These are phyloP conservation scores for Nothocercus nigrocapillus DNA, from an alignment of 2,113 vertebrate species.

Conservation along the genomic window DNA sequence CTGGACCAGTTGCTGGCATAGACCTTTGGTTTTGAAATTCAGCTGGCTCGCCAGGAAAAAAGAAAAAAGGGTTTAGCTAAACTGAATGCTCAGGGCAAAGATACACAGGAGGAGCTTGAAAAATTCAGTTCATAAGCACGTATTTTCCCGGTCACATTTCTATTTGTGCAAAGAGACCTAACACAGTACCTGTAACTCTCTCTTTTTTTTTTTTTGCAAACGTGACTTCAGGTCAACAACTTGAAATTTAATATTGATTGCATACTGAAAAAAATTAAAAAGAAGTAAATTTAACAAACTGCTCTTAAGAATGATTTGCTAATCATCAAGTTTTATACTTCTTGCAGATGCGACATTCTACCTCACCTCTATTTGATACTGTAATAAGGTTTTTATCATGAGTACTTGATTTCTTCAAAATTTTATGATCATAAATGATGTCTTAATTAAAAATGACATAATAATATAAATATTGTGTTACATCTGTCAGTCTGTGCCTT, in stretches of 20 bases:
- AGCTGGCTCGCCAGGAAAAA: not conserved
- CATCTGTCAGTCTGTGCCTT: not conserved
- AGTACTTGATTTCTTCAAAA: not conserved
- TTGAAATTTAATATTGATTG: not conserved
- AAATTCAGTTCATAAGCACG: not conserved
- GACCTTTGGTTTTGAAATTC: not conserved
- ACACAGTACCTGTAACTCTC: not conserved
- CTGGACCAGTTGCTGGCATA: not conserved
- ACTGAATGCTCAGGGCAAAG: not conserved
- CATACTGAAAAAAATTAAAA: not conserved
- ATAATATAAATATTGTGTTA: not conserved
- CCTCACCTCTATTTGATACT: not conserved
- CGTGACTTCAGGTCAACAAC: not conserved
- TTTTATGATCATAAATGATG: not conserved
- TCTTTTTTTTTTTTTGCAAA: not conserved
- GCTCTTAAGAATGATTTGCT: not conserved
- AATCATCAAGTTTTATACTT: not conserved
- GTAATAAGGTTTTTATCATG: not conserved
- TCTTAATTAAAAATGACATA: not conserved
- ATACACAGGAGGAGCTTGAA: not conserved
- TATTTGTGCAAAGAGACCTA: not conserved
- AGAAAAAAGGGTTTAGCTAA: not conserved
- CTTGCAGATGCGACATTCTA: not conserved
- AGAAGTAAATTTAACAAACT: not conserved
- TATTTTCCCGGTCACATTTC: not conserved